Evolutionary conservation across 1,140 invertebrate species (phyloP).

Genomic region (Plodia interpunctella): DNA sequence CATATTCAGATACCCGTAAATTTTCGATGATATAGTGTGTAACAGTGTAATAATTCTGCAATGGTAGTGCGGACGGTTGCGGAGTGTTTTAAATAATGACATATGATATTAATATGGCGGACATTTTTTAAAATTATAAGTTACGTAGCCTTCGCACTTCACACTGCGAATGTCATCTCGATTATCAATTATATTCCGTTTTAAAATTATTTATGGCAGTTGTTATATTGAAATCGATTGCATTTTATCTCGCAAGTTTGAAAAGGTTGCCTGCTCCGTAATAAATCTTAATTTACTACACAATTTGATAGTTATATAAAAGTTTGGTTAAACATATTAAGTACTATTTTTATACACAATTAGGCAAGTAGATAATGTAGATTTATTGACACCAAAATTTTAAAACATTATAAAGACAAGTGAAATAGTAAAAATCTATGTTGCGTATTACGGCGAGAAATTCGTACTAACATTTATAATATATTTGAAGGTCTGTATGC

Average conservation of each 20-base stretch:
- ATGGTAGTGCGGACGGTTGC: slow-evolving; percentile 66
- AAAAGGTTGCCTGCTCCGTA: too few species aligned
- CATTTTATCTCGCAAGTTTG: background rate
- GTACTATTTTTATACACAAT: too few species aligned
- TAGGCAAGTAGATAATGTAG: too few species aligned
- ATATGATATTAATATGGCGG: slow-evolving; percentile 69
- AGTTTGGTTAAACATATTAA: too few species aligned
- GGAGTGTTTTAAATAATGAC: slow-evolving; percentile 70
- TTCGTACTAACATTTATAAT: slow-evolving; percentile 55
- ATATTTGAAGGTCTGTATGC: slow-evolving; percentile 66
- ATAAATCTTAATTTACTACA: too few species aligned
- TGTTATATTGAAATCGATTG: background rate
- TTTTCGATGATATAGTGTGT: slow-evolving; percentile 71
- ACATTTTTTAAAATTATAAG: slow-evolving; percentile 14
- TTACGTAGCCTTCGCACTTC: background rate
- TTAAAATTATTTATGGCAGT: slow-evolving; percentile 4
- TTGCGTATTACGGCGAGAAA: background rate
- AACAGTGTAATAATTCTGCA: slow-evolving; percentile 70
- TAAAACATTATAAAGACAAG: too few species aligned
- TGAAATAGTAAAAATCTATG: background rate
- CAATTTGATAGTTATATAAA: too few species aligned
- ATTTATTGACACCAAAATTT: too few species aligned
- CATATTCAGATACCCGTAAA: slow-evolving; percentile 75
- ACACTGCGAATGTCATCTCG: slow-evolving; percentile 3
- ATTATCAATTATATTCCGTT: background rate